Evolutionary conservation across 92 coral and sea anemone species (phyloP), one percentile per base, ranked within the genome.

Genomic region (Heteractis magnifica): DNA sequence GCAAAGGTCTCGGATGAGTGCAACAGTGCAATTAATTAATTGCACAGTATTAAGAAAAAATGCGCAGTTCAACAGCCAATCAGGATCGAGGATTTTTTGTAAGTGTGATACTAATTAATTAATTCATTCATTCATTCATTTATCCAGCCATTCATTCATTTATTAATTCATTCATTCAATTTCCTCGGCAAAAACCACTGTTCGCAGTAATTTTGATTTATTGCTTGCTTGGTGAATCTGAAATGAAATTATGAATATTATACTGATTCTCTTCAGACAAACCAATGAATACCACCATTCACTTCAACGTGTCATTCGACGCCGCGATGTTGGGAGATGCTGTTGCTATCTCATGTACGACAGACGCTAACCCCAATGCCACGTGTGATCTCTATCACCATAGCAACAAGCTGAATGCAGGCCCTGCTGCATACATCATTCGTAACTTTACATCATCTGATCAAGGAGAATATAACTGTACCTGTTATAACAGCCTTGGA

Each of bases 401-500:
- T 34, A 90, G 89, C 16, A 56, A 76, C 79, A 55, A 34, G 5
- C 62, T 85, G n/a, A 82, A 74, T 84, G 55, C 58, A 48, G 78
- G 51, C 49, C 75, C 53, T 3, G 83, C 91, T 15, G 48, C 34
- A 44, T 65, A 82, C 85, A 84, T 79, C 16, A 89, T 93, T 62
- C 73, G 75, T 12, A 87, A 83, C 79, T 93, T 92, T 80, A 89
- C 77, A 41, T 49, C 86, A 10, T 75, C 89, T 15, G 86, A 93
- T 26, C 76, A 76, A 64, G 98, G 95, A 21, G 71, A 41, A n/a
- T 93, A 93, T 77, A 53, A 51, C 49, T 93, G 98, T 60, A 87
- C 75, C 71, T 93, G 98, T 68, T 71, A 51, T 19, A 93, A 93
- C 78, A 50, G 5, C 10, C 83, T 87, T 15, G 91, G 93, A 12